Evolutionary conservation across 2,797 vertebrate species (phyloP), one percentile per base, ranked within the genome.

Genomic region (Gallirallus australis): DNA sequence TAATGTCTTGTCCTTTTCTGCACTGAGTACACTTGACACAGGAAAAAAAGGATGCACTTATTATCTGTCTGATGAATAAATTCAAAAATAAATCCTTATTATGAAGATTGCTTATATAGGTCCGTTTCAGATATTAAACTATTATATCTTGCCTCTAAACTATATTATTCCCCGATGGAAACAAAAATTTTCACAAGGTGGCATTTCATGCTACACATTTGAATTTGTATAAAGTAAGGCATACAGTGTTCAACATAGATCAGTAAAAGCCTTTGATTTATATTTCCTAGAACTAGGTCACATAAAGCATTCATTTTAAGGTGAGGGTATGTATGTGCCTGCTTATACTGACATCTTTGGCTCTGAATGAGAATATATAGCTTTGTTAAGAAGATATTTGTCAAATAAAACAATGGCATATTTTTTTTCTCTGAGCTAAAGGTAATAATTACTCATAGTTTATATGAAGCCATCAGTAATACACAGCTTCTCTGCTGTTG

Each of bases 31-130:
- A 68, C 71, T 95, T 96, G 93, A 90, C 39, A 89, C 20, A 33
- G 48, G 37, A 68, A 91, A 83, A 47, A 88, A 88, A 93, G 61
- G 71, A 94, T 87, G 94, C 31, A 65, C 39, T 91, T 94, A 95
- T 86, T 96, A 94, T 80, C 40, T 93, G 24, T 87, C 63, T 90
- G 77, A 97, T 95, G 93, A 97, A 86, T 94, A 96, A 94, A 96
- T 87, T 70, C 30, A 95, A 97, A 97, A 97, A 89, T 92, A 97
- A 96, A 96, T 97, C 93, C 64, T 97, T 94, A 54, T 96, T 96
- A 96, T 92, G 86, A 96, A 85, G 47, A 42, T 94, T 75, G 21
- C 56, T 93, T 94, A 53, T 94, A 85, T 93, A 92, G 80, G 52
- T 77, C 68, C 84, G 27, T 63, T 79, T 93, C 94, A 91, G 83